Evolutionary conservation across 2,888 invertebrate genomes (phyloP).

Genomic region (Rotaria socialis): DNA sequence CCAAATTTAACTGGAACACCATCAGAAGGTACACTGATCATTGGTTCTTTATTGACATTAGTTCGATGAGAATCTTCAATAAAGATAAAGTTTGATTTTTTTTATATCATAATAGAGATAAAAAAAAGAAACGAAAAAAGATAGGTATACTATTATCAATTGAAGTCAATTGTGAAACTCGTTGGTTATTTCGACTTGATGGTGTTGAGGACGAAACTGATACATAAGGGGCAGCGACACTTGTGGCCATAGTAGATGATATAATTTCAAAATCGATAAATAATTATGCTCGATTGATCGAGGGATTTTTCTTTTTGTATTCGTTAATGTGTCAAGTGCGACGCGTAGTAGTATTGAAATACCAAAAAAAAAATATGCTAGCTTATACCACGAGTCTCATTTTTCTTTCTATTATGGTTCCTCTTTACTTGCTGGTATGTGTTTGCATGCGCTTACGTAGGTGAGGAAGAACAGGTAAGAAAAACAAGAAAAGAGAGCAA

Average conservation of each 20-base stretch:
- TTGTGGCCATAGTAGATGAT: not conserved
- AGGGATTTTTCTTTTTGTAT: not conserved
- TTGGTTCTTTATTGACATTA: not conserved
- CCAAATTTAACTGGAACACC: conserved; percentile 28
- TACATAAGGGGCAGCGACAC: not conserved
- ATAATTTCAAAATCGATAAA: not conserved
- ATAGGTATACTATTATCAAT: not conserved
- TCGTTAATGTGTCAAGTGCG: not conserved
- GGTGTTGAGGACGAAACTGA: not conserved
- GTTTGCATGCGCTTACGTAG: not conserved
- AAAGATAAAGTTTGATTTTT: not conserved
- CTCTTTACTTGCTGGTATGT: not conserved
- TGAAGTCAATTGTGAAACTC: not conserved
- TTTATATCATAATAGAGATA: not conserved
- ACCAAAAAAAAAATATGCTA: not conserved
- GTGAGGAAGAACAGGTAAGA: conserved; percentile 2
- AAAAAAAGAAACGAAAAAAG: not conserved
- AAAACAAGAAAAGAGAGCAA: not conserved
- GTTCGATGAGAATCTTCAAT: not conserved
- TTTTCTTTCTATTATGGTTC: not conserved
- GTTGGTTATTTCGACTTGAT: not conserved
- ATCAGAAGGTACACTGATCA: not conserved
- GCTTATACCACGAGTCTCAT: not conserved
- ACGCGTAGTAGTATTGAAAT: not conserved
- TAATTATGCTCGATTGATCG: not conserved